Conservation (phyloP, 2,113 vertebrate species). For the Pangasianodon hypophthalmus region DNA sequence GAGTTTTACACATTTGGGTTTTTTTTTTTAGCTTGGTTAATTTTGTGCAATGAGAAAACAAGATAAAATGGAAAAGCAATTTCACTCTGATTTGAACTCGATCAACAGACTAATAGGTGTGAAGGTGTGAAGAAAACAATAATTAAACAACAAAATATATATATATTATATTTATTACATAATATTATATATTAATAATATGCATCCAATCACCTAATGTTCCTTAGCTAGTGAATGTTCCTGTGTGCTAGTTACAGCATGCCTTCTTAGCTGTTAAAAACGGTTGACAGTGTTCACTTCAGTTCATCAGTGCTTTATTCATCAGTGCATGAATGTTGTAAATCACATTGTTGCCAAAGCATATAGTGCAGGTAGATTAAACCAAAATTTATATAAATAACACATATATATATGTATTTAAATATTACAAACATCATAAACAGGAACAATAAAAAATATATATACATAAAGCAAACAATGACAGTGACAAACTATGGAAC, state of each 20-base stretch:
- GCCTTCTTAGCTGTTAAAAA: too few relatives aligned
- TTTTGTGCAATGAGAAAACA: neutral
- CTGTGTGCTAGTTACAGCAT: too few relatives aligned
- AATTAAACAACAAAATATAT: neutral
- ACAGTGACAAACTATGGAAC: neutral
- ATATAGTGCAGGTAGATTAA: too few relatives aligned
- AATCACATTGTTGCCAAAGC: too few relatives aligned
- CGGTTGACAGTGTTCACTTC: too few relatives aligned
- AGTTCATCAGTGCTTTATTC: too few relatives aligned
- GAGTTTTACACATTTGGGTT: neutral
- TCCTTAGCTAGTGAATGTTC: neutral
- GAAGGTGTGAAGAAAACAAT: neutral
- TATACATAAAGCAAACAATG: neutral
- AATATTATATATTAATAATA: neutral
- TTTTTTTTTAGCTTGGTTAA: neutral
- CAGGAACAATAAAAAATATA: too few relatives aligned
- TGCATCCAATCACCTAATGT: neutral
- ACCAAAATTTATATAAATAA: too few relatives aligned
- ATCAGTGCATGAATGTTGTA: too few relatives aligned
- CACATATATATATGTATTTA: too few relatives aligned
- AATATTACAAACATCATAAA: too few relatives aligned
- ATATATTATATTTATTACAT: neutral
- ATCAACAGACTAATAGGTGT: neutral
- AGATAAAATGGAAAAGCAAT: neutral
- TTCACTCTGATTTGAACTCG: neutral